Evolutionary conservation across 2,113 vertebrate species (phyloP), one percentile per base, ranked within the genome.

Genomic region (Xyrauchen texanus): DNA sequence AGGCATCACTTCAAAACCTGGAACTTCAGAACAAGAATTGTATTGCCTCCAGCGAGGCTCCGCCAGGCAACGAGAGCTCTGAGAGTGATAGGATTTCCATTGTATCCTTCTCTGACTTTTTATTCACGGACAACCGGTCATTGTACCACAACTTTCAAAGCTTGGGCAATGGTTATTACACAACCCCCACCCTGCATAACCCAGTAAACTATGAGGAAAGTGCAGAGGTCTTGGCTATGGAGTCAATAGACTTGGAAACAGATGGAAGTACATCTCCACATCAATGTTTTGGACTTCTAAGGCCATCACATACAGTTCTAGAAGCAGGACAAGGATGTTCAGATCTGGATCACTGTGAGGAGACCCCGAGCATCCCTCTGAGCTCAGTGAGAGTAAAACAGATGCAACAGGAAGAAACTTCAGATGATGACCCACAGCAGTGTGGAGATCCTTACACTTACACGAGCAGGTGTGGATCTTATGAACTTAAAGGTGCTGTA

Each of bases 41-140:
- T 1, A 63, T 84, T 5, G 85, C 90, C 65, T 84, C 13, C 1
- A 58, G 72, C 44, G 82, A 87, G 13, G 1, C 10, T 8, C 34
- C 11, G 61, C 67, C 85, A 67, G 82, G 88, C 34, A 42, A 90
- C 60, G 89, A 91, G 13, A 46, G 82, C 4, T 1, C 15, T 0
- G 76, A 89, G 0, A 8, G 8, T 34, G 86, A 88, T 49, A 68
- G 75, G 8, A 11, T 82, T 16, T 87, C 89, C 51, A 12, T 66
- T 0, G 8, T 81, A 2, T 86, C 85, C 2, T 78, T 80, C 0
- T 76, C 68, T 11, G 61, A 46, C 66, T 15, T 58, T 0, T 2
- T 66, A 45, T 47, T 15, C 3, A 8, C 10, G 1, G 72, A 76
- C 4, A 4, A 11, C 62, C 63, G 71, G 13, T 49, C 60, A 1